Percentiles rank a stretch among this genome's conserved stretches.
These are phyloP conservation scores for Ascidia mentula DNA, from an alignment of 23 tunicate species.

Conservation along the genomic window DNA sequence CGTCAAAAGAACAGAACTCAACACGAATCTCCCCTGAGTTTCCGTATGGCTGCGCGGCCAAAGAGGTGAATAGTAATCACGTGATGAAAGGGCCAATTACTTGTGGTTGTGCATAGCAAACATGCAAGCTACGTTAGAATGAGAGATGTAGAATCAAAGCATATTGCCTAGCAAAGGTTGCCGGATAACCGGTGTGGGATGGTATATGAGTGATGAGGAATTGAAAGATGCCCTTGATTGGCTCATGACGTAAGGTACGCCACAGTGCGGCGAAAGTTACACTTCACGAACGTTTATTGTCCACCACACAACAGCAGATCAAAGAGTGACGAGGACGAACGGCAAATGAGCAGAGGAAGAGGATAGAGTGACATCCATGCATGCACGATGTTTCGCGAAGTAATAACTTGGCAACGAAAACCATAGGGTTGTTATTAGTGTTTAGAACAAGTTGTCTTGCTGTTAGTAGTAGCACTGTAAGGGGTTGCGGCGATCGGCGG, in stretches of 20 bases:
- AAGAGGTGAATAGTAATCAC: neutral
- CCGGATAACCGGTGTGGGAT: neutral
- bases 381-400: too few species aligned
- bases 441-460: too few species aligned
- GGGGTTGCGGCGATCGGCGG: too few species aligned
- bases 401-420: too few species aligned
- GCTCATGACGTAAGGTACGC: neutral
- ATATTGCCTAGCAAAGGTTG: neutral
- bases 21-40: too few species aligned
- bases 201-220: neutral
- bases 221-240: neutral
- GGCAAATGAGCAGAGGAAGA: neutral
- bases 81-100: neutral
- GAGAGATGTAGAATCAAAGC: neutral
- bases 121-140: slow-evolving; percentile 7
- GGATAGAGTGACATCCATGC: neutral
- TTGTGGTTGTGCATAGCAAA: neutral
- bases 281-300: slow-evolving; percentile 5
- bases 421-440: too few species aligned
- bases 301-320: slow-evolving; percentile 1
- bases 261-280: neutral
- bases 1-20: too few species aligned
- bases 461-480: too few species aligned
- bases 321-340: neutral
- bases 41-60: too few species aligned